Conservation (phyloP, 2,113 vertebrate species). For the Neomonachus schauinslandi region DNA sequence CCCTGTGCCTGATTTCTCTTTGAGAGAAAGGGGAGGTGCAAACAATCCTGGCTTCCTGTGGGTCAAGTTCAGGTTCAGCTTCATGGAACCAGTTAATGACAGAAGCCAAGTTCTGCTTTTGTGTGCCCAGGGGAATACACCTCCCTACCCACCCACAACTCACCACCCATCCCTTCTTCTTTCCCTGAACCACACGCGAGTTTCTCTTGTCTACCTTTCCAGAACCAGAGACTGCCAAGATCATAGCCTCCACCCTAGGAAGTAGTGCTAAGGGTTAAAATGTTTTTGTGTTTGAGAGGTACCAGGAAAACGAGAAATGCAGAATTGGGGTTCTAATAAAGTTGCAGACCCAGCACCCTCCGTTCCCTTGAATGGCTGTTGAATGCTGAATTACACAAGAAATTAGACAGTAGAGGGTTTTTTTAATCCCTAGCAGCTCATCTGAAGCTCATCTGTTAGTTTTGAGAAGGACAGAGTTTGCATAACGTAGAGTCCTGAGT, state of each 20-base stretch:
- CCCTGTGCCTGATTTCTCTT: background rate
- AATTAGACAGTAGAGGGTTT: conserved; percentile 1
- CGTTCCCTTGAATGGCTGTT: background rate
- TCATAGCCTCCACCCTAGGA: background rate
- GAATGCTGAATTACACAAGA: background rate
- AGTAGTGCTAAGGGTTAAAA: background rate
- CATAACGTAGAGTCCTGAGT: background rate
- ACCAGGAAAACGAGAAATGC: background rate
- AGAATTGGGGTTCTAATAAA: background rate
- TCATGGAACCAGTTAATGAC: background rate
- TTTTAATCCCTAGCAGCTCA: background rate
- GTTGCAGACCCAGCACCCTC: background rate
- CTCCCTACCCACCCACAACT: background rate
- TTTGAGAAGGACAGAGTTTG: conserved; percentile 47
- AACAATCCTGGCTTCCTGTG: background rate
- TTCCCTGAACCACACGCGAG: background rate
- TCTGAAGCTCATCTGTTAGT: conserved; percentile 42
- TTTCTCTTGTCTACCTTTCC: background rate
- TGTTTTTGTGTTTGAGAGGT: background rate
- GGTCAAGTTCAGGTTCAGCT: background rate
- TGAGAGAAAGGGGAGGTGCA: background rate
- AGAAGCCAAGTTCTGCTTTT: conserved; percentile 23
- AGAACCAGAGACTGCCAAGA: background rate
- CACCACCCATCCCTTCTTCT: background rate
- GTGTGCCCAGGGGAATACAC: background rate